Evolutionary conservation across 1,140 invertebrate species (phyloP).

Genomic region (Lysiphlebus fabarum): DNA sequence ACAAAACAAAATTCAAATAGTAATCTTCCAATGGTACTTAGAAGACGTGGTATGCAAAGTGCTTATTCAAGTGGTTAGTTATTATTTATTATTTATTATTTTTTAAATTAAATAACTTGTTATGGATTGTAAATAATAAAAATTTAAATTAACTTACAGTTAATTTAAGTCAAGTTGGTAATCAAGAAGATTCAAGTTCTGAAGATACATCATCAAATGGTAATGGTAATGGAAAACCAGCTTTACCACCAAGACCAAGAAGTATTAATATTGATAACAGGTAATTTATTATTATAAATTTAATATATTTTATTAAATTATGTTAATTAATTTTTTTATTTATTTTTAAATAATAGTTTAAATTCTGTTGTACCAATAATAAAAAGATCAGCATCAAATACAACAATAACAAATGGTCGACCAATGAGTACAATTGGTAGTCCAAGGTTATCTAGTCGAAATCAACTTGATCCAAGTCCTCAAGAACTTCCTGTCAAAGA

Average conservation of each 20-base stretch:
- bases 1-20: conserved; percentile 39
- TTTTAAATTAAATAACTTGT: background rate
- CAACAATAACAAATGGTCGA: conserved; percentile 42
- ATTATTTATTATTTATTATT: background rate
- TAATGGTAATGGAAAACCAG: conserved; percentile 56
- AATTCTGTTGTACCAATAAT: conserved; percentile 37
- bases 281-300: conserved; percentile 28
- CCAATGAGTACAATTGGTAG: conserved; percentile 27
- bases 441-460: conserved; percentile 39
- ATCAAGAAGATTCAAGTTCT: conserved; percentile 74
- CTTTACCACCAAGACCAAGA: conserved; percentile 61
- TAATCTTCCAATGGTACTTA: conserved; percentile 54
- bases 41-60: conserved; percentile 61
- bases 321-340: background rate
- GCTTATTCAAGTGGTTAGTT: conserved; percentile 64
- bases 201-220: conserved; percentile 61
- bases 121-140: background rate
- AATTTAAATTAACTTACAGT: too few relatives aligned
- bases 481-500: conserved; percentile 54
- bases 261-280: conserved; percentile 49
- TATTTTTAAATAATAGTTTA: conserved; percentile 28
- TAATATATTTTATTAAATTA: background rate
- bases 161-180: conserved; percentile 63
- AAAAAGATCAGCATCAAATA: conserved; percentile 41
- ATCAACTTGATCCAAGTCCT: conserved; percentile 50